Percentiles rank a stretch among this genome's conserved stretches.
Evolutionary conservation across 1,140 invertebrate species (phyloP).

Genomic region (Vanessa atalanta): DNA sequence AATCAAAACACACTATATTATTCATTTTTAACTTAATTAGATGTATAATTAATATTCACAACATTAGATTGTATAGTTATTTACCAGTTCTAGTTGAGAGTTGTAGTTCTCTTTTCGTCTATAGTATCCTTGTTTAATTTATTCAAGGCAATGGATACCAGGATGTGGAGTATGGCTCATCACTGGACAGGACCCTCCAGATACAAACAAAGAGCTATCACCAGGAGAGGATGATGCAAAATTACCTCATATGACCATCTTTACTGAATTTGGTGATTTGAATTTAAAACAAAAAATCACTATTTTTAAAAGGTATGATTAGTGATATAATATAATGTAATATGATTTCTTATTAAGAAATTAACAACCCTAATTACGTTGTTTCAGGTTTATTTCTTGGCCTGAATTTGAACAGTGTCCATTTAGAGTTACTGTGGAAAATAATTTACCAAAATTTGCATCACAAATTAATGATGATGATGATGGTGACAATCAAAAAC

Average conservation of each 20-base stretch:
- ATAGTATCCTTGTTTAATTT: not conserved
- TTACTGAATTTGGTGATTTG: conserved; percentile 83
- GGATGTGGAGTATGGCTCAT: conserved; percentile 83
- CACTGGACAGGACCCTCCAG: conserved; percentile 77
- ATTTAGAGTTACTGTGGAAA: conserved; percentile 82
- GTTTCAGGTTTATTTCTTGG: conserved; percentile 80
- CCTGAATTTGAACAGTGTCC: conserved; percentile 83
- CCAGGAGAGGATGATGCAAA: conserved; percentile 62
- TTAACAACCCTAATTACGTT: not conserved
- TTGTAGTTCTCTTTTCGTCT: not conserved
- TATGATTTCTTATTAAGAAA: not conserved
- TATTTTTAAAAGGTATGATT: conserved; percentile 78
- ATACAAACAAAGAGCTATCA: conserved; percentile 52
- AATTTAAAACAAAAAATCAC: conserved; percentile 81
- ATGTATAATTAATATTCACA: not conserved
- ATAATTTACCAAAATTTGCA: conserved; percentile 70
- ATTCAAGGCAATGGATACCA: conserved; percentile 82
- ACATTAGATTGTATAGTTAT: not conserved
- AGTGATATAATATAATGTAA: not conserved
- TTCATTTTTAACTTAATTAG: too few species aligned
- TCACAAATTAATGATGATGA: conserved; percentile 36
- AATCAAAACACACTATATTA: too few species aligned
- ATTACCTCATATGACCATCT: conserved; percentile 83
- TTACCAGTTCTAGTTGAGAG: not conserved
- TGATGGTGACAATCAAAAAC: conserved; percentile 52